Conservation (phyloP, 1,140 invertebrate genomes). For the Cecropterus lyciades region DNA sequence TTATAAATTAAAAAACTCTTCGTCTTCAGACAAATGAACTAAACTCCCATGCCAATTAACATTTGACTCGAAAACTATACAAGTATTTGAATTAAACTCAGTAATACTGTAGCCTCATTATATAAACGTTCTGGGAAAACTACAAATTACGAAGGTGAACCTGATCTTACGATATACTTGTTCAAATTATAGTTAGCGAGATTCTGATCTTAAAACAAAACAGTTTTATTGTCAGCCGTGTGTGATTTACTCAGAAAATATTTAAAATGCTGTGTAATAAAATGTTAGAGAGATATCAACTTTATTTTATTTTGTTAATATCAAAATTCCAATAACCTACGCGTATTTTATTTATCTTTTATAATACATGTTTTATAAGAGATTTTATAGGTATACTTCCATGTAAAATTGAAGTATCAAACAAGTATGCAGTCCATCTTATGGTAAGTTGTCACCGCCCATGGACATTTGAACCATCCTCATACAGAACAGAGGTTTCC, state of each 20-base stretch:
- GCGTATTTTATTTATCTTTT: no score
- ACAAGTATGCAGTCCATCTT: no score
- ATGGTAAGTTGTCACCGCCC: no score
- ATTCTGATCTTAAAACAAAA: constrained; percentile 45
- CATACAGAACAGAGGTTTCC: no score
- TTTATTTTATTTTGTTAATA: no score
- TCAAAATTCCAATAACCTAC: no score
- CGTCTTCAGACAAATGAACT: constrained; percentile 32
- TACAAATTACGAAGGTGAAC: constrained; percentile 70
- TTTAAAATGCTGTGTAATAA: neutral
- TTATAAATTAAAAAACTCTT: no score
- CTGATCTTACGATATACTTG: constrained; percentile 50
- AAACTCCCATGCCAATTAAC: constrained; percentile 45
- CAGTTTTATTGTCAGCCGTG: constrained; percentile 25
- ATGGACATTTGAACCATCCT: no score
- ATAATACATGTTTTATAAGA: no score
- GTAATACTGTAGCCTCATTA: constrained; percentile 52
- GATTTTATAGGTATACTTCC: no score
- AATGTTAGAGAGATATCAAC: neutral
- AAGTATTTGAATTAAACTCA: constrained; percentile 26
- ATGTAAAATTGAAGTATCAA: no score
- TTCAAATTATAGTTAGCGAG: constrained; percentile 49
- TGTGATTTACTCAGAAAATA: constrained; percentile 24
- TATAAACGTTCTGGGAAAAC: constrained; percentile 58
- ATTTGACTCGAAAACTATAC: constrained; percentile 31